phyloP scores from a whole-genome alignment of 2,888 invertebrate species.

The Sarcophaga subvicina region DNA sequence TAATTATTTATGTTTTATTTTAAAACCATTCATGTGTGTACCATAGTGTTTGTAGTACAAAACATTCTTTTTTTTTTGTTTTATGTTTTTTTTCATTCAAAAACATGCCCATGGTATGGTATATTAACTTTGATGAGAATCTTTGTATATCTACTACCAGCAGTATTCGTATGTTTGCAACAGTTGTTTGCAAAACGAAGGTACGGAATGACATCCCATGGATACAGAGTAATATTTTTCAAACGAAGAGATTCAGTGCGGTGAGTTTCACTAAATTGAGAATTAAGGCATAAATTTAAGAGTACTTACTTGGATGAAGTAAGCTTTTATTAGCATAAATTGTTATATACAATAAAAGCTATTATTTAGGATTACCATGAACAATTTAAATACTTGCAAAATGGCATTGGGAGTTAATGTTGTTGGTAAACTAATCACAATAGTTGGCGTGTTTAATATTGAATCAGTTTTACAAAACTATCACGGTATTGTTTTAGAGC shows the following conservation, averaged over 20 bases:
- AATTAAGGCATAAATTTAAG: neutral
- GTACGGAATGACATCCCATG: neutral
- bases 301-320: neutral
- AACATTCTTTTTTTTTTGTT: constrained; percentile 2
- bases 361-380: too few species aligned
- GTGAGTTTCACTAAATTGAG: neutral
- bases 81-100: constrained; percentile 37
- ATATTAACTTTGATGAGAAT: constrained; percentile 47
- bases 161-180: constrained; percentile 51
- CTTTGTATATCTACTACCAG: constrained; percentile 11
- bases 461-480: too few species aligned
- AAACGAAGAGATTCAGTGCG: constrained; percentile 1
- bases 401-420: too few species aligned
- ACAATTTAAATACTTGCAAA: too few species aligned
- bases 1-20: too few species aligned
- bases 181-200: constrained; percentile 59
- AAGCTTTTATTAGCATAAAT: constrained; percentile 21
- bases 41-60: neutral
- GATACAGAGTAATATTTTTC: constrained; percentile 4
- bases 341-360: constrained; percentile 3
- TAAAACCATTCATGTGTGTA: too few species aligned
- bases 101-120: constrained; percentile 1
- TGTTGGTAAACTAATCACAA: too few species aligned
- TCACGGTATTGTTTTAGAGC: too few species aligned
- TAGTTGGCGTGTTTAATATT: too few species aligned